Conservation (phyloP, 2,888 invertebrate species). For the Dorcus hopei region DNA sequence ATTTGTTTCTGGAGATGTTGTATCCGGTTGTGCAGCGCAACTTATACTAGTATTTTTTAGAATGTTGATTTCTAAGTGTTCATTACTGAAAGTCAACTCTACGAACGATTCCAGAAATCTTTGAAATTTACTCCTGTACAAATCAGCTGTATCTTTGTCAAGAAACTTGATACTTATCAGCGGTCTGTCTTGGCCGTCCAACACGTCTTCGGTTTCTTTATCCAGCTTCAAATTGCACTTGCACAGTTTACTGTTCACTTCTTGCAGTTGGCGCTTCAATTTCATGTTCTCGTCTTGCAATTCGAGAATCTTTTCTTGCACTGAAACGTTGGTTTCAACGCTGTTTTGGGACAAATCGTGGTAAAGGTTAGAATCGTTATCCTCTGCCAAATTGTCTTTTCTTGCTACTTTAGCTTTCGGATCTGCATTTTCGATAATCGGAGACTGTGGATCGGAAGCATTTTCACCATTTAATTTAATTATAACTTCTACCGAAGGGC, state of each 20-base stretch:
- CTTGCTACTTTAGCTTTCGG: background rate
- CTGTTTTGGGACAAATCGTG: slow-evolving; percentile 8
- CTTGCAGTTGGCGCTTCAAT: slow-evolving; percentile 18
- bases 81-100: slow-evolving; percentile 36
- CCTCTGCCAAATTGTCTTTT: background rate
- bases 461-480: slow-evolving; percentile 35
- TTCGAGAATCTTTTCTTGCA: slow-evolving; percentile 9
- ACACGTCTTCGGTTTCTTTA: background rate
- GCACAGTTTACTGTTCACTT: slow-evolving; percentile 13
- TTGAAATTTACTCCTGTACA: slow-evolving; percentile 52
- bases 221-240: slow-evolving; percentile 10
- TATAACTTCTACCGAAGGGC: slow-evolving; percentile 25
- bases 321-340: slow-evolving; percentile 16
- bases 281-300: slow-evolving; percentile 18
- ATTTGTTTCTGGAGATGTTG: background rate
- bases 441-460: background rate
- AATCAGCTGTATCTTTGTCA: slow-evolving; percentile 48
- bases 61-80: slow-evolving; percentile 11
- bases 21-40: background rate
- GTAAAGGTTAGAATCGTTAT: slow-evolving; percentile 7
- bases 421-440: background rate
- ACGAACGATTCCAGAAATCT: slow-evolving; percentile 49
- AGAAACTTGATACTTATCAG: slow-evolving; percentile 52
- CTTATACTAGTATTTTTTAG: background rate
- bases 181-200: slow-evolving; percentile 3